Percentiles rank a stretch among this genome's conserved stretches.
Evolutionary conservation across 2,888 invertebrate species (phyloP).

Genomic region (Volucella bombylans): DNA sequence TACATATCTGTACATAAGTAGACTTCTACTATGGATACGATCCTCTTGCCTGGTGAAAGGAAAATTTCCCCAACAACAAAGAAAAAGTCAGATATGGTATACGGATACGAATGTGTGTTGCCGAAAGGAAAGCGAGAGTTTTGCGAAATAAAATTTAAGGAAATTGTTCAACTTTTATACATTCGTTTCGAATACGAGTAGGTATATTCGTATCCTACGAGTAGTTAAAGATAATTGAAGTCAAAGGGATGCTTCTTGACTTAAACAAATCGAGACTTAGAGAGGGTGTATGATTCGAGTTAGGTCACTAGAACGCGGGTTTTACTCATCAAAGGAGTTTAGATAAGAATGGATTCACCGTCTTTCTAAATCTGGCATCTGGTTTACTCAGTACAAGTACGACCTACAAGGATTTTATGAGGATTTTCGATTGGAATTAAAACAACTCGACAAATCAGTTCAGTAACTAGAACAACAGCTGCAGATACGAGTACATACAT

Average conservation of each 20-base stretch:
- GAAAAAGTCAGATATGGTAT: conserved; percentile 16
- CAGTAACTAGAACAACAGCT: no score
- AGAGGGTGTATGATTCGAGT: no score
- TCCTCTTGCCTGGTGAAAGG: conserved; percentile 65
- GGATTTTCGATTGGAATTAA: no score
- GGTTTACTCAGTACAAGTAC: no score
- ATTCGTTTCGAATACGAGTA: conserved; percentile 5
- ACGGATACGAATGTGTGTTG: conserved; percentile 23
- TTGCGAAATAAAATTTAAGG: conserved; percentile 47
- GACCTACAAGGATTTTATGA: no score
- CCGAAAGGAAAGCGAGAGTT: conserved; percentile 56
- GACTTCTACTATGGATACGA: conserved; percentile 38
- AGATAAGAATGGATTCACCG: no score
- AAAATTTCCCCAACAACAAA: conserved; percentile 48
- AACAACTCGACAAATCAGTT: no score
- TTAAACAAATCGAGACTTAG: no score
- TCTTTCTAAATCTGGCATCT: no score
- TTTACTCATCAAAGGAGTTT: no score
- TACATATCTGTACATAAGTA: neutral
- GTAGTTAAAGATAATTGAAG: conserved; percentile 19
- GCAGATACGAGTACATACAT: no score
- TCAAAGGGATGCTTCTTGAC: neutral
- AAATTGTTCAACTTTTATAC: conserved; percentile 52
- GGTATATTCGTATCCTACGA: neutral
- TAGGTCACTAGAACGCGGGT: no score